Conservation (phyloP, 2,797 vertebrate genomes). For the Hippoglossus hippoglossus region DNA sequence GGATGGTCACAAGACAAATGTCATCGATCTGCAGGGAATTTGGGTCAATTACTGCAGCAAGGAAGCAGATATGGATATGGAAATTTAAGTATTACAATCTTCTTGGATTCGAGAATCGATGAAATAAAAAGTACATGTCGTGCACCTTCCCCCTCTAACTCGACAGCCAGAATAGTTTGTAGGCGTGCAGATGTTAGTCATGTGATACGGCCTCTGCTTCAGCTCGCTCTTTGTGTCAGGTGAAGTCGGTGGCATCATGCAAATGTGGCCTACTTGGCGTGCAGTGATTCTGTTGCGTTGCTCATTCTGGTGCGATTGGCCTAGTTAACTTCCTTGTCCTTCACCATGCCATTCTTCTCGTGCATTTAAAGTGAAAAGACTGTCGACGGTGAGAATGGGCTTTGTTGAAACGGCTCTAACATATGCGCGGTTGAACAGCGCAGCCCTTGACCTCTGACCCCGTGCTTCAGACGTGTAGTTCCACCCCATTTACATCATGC, state of each 20-base stretch:
- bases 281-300: constrained; percentile 28
- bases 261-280: constrained; percentile 47
- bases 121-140: background rate
- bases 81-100: no score
- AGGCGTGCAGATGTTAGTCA: background rate
- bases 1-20: no score
- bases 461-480: no score
- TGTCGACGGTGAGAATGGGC: background rate
- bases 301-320: constrained; percentile 41
- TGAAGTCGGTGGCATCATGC: constrained; percentile 46
- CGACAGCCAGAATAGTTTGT: background rate
- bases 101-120: no score
- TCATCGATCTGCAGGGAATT: no score
- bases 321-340: constrained; percentile 43
- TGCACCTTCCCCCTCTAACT: background rate
- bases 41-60: no score
- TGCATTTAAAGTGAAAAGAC: no score
- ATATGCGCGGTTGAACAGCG: no score
- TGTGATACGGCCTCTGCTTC: background rate
- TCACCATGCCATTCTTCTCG: background rate
- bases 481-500: no score
- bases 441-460: no score
- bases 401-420: no score
- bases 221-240: constrained; percentile 16
- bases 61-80: no score